Base-by-base conservation (phyloP, 2,113 vertebrate genomes). In the Chionis minor region DNA sequence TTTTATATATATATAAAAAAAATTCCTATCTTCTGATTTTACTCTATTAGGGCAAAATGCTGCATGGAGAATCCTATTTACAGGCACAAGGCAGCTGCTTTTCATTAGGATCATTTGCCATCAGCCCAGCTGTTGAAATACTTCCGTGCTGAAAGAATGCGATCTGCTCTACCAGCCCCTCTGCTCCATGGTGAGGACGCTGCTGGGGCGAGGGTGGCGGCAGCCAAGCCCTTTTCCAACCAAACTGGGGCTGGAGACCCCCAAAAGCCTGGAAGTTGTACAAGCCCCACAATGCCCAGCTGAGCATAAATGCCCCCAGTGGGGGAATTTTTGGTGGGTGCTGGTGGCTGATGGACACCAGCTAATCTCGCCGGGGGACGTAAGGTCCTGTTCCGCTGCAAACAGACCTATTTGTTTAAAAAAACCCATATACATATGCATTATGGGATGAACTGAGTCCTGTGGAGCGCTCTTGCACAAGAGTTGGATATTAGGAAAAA, bases 391-490 rank as follows among this genome's bases (percentile, higher is more conserved):
- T 32, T 54, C 42, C 12, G 12, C n/a, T 14, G 47, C 14, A 30
- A 32, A 19, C 14, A 67, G 30, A 49, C 2, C 17, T 33, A 0
- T 54, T 69, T 51, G 44, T 27, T 69, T 74, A 23, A 72, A 75
- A 56, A 38, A 8, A 8, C 38, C 38, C 33, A 24, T 0, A 0
- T 35, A 8, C 23, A 18, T 45, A 23, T 12, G 24, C 3, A 0
- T 58, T 81, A 10, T 2, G 0, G 1, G 38, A 8, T 35, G 18
- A 35, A 6, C 8, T 16, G 71, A 44, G 20, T 35, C 47, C 58
- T 86, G 77, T 38, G 65, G 78, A 38, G 44, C 28, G 65, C 0
- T 21, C 6, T 45, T 27, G 23, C 38, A 38, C 0, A 2, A 44
- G 71, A 38, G 38, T 38, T 38, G 38, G 38, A 38, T 38, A 38